Percentiles rank a stretch among this genome's conserved stretches.
These are phyloP conservation scores for Cyphomyrus plagiostoma DNA, from an alignment of 2,113 vertebrate genomes.

Conservation along the genomic window DNA sequence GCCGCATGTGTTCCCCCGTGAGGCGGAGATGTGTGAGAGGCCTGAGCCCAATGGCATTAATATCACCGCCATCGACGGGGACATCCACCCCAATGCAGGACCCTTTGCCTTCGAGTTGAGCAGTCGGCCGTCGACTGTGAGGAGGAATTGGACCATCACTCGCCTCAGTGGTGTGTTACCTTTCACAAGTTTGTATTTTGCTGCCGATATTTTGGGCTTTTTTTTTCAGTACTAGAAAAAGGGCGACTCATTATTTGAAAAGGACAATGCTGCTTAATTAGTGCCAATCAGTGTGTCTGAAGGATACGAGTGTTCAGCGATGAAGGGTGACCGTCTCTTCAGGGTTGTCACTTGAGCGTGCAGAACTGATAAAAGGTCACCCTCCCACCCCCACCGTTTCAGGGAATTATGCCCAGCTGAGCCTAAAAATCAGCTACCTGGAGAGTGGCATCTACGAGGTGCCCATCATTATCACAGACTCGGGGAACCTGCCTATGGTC, in stretches of 20 bases:
- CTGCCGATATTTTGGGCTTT: background rate
- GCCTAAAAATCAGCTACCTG: conserved; percentile 80
- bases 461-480: conserved; percentile 91
- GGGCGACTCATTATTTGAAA: background rate
- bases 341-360: background rate
- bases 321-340: background rate
- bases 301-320: background rate
- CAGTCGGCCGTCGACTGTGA: conserved; percentile 69
- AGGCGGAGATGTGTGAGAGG: conserved; percentile 85
- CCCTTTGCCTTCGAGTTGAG: conserved; percentile 91
- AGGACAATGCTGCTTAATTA: background rate
- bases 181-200: background rate
- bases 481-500: conserved; percentile 86
- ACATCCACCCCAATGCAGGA: conserved; percentile 90
- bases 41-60: conserved; percentile 89
- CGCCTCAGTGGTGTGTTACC: conserved; percentile 74
- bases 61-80: conserved; percentile 88
- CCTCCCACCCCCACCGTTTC: background rate
- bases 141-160: conserved; percentile 91
- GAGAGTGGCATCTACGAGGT: conserved; percentile 88
- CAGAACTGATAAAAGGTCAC: background rate
- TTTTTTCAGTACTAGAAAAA: background rate
- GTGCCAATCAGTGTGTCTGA: background rate
- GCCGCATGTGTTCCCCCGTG: conserved; percentile 82
- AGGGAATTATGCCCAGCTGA: conserved; percentile 90